Conservation (phyloP, 2,113 vertebrate species). For the Harpagus bidentatus region DNA sequence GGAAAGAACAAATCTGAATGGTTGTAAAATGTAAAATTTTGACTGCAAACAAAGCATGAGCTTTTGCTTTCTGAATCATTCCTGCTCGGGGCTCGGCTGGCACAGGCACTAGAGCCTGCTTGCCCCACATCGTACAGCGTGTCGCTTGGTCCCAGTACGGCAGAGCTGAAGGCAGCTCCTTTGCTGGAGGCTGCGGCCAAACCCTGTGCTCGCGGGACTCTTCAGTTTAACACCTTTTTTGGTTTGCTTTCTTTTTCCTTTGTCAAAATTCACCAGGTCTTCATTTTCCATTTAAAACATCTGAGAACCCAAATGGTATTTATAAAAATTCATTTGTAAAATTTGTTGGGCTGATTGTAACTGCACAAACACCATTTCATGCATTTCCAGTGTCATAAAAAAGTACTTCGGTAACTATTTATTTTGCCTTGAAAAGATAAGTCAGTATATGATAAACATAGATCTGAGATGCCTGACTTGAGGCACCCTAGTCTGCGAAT, state of each 20-base stretch:
- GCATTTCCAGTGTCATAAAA: background rate
- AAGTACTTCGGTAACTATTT: background rate
- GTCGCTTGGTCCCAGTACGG: accelerated
- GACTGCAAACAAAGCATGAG: background rate
- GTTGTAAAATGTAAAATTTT: background rate
- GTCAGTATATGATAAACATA: background rate
- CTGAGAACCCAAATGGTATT: background rate
- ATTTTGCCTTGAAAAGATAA: background rate
- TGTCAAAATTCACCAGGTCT: background rate
- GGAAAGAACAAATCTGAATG: background rate
- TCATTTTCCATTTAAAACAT: background rate
- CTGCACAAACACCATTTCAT: background rate
- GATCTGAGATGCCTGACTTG: background rate
- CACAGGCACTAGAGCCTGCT: accelerated
- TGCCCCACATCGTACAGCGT: accelerated
- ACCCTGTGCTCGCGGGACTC: too few species aligned
- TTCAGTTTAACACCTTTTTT: too few species aligned
- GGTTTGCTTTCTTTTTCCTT: background rate
- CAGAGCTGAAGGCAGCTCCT: background rate
- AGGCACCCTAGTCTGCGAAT: background rate
- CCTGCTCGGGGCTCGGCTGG: accelerated
- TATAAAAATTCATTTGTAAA: background rate
- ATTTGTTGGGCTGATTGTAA: background rate
- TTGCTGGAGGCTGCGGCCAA: background rate
- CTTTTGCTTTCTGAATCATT: background rate